Conservation (phyloP, 1,140 invertebrate species). For the Octopus sinensis region DNA sequence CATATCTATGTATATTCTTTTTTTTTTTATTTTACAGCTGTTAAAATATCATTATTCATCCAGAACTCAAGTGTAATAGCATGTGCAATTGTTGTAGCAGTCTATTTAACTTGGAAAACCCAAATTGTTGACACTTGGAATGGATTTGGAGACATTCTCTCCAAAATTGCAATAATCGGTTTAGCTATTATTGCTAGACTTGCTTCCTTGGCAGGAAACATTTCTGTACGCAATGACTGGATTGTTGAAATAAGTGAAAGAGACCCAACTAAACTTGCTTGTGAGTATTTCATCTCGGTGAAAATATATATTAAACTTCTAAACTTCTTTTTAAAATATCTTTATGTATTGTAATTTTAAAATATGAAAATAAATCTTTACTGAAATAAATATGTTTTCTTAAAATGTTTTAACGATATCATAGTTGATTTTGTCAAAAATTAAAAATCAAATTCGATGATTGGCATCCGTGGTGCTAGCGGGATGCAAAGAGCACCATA, state of each 20-base stretch:
- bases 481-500: no score
- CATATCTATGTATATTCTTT: no score
- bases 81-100: conserved; percentile 32
- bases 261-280: conserved; percentile 42
- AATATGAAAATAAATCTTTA: background rate
- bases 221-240: conserved; percentile 63
- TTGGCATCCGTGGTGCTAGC: no score
- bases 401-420: background rate
- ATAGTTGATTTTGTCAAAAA: background rate
- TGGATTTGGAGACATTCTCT: conserved; percentile 24
- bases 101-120: conserved; percentile 12
- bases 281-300: conserved; percentile 29
- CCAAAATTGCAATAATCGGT: conserved; percentile 44
- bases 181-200: conserved; percentile 42
- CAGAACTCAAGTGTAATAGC: conserved; percentile 37
- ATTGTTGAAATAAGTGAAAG: conserved; percentile 57
- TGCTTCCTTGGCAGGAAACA: conserved; percentile 57
- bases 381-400: background rate
- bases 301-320: background rate
- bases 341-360: no score
- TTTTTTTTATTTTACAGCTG: conserved; percentile 29
- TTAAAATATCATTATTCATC: conserved; percentile 33
- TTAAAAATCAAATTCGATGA: no score
- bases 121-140: background rate
- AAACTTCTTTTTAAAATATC: no score